Percentiles rank a stretch among this genome's conserved stretches.
Conservation (phyloP, 2,888 invertebrate genomes). For the Campoplex nolae region DNA sequence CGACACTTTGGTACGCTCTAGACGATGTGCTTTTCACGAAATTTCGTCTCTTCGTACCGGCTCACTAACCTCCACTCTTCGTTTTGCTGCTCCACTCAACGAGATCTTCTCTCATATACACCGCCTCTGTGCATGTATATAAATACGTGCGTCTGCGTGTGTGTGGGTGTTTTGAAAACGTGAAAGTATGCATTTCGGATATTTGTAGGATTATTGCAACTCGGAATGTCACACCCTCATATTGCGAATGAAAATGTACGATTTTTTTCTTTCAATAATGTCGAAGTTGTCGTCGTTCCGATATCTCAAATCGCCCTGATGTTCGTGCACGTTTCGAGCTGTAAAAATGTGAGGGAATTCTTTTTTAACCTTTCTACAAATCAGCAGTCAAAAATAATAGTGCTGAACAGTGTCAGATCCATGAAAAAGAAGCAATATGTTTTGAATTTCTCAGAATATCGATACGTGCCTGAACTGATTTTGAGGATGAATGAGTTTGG, state of each 20-base stretch:
- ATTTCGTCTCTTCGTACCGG: neutral
- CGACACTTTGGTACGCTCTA: neutral
- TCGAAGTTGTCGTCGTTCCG: neutral
- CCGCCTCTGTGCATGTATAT: neutral
- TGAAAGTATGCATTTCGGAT: neutral
- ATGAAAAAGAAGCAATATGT: neutral
- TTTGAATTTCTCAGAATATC: neutral
- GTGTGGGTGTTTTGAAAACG: no score
- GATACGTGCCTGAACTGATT: neutral
- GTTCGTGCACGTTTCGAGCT: neutral
- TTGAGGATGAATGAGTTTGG: neutral
- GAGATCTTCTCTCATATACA: neutral
- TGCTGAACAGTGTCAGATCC: neutral
- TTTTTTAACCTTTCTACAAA: neutral
- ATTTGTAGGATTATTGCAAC: neutral
- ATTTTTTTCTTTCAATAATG: neutral
- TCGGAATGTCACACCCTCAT: neutral
- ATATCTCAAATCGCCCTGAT: neutral
- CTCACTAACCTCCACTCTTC: neutral
- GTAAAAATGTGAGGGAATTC: neutral
- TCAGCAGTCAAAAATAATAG: neutral
- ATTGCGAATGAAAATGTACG: neutral
- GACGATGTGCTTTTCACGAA: conserved; percentile 25
- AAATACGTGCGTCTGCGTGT: neutral
- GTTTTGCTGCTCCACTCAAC: conserved; percentile 4